A percentile compares a stretch with the other conserved stretches of the same genome.
phyloP scores from a whole-genome alignment of 2,113 vertebrate genomes.

The Euleptes europaea region DNA sequence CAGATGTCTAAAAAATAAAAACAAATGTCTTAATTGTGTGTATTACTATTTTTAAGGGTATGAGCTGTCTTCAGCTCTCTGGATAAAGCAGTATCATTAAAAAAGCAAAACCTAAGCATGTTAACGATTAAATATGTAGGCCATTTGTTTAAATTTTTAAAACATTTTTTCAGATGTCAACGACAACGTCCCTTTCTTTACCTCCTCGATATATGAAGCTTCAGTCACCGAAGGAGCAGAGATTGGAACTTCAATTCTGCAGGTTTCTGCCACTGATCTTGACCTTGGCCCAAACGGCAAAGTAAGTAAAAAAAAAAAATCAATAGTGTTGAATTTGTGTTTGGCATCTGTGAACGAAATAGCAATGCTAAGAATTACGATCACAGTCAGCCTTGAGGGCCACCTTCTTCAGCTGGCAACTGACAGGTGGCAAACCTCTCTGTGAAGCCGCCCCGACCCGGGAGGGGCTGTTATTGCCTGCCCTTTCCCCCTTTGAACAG shows the following conservation, averaged over 20 bases:
- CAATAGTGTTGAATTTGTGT: not conserved
- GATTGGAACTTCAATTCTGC: conserved; percentile 81
- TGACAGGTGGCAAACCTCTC: too few relatives aligned
- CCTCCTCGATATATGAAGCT: conserved; percentile 89
- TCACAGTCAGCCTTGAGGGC: too few relatives aligned
- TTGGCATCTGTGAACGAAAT: not conserved
- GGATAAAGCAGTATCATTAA: not conserved
- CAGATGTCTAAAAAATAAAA: not conserved
- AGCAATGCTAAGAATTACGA: not conserved
- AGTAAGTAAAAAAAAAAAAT: conserved; percentile 61
- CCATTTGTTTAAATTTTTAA: not conserved
- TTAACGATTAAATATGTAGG: not conserved
- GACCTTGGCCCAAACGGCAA: conserved; percentile 87
- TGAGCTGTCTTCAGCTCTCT: too few relatives aligned
- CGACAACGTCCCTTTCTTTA: conserved; percentile 92
- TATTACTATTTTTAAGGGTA: not conserved
- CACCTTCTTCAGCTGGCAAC: too few relatives aligned
- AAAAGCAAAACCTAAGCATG: not conserved
- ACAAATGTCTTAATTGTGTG: too few relatives aligned
- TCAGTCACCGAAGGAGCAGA: conserved; percentile 83
- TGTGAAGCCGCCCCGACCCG: too few relatives aligned
- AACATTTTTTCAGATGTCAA: conserved; percentile 83
- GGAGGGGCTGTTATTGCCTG: too few relatives aligned
- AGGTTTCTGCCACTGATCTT: conserved; percentile 85
- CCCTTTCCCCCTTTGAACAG: too few relatives aligned